These are phyloP conservation scores for Melieria crassipennis DNA, from an alignment of 2,888 invertebrate species.

Conservation along the genomic window DNA sequence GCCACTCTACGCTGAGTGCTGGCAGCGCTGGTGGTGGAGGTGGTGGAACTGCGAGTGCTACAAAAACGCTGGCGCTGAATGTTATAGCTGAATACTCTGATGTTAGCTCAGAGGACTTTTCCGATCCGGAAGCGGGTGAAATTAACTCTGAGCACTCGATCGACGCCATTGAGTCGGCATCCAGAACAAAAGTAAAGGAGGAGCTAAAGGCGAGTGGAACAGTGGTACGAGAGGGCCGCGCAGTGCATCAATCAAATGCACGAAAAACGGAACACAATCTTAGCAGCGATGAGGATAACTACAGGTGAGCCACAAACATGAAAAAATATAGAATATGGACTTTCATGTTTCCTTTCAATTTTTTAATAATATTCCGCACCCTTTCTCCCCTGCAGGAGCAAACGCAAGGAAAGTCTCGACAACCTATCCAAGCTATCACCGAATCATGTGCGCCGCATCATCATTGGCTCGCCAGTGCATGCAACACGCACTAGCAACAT, in stretches of 20 bases:
- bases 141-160: slow-evolving; percentile 69
- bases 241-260: slow-evolving; percentile 39
- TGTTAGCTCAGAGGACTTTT: slow-evolving; percentile 90
- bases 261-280: slow-evolving; percentile 39
- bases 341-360: neutral
- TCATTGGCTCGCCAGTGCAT: slow-evolving; percentile 56
- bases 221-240: neutral
- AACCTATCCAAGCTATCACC: slow-evolving; percentile 56
- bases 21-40: slow-evolving; percentile 20
- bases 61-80: slow-evolving; percentile 27
- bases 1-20: slow-evolving; percentile 43
- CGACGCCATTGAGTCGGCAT: slow-evolving; percentile 1
- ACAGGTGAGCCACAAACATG: slow-evolving; percentile 47
- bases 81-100: slow-evolving; percentile 81
- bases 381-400: slow-evolving; percentile 45
- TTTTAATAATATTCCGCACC: slow-evolving; percentile 11
- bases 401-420: slow-evolving; percentile 53
- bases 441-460: slow-evolving; percentile 54
- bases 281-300: slow-evolving; percentile 53
- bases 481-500: slow-evolving; percentile 43
- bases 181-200: slow-evolving; percentile 20
- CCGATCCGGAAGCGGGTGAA: slow-evolving; percentile 90
- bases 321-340: neutral
- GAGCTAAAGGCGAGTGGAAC: slow-evolving; percentile 2
- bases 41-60: slow-evolving; percentile 8